Evolutionary conservation across 1,140 invertebrate species (phyloP), one percentile per base, ranked within the genome.

Genomic region (Zaprionus camerounensis): DNA sequence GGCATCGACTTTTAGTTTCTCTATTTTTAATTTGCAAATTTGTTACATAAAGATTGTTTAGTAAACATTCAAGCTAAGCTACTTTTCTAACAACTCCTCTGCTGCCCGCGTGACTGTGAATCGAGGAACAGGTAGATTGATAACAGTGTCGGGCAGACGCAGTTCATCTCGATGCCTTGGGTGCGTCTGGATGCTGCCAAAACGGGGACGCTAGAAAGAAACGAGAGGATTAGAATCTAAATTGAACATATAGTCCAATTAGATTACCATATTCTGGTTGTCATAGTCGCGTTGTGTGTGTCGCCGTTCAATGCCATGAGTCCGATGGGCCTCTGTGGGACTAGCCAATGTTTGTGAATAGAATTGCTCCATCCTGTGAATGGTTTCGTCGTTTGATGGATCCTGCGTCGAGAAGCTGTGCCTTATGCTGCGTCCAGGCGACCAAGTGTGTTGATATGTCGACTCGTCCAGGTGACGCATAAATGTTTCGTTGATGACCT

Each of bases 391-490:
- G 0, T 51, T 75, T 5, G 55, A 51, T 15, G 15, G 15, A 2
- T 31, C 55, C 38, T 80, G 71, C 5, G 69, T 67, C 12, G 74
- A 73, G 24, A 87, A 90, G 24, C 75, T 80, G 34, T 92, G 84
- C 0, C 84, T 69, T 36, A 73, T 61, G 65, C 78, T 83, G 2
- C 85, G 55, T 2, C 46, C 46, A 9, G 91, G 91, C 24, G 91
- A 92, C 91, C 91, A 92, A 4, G 91, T 92, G 49, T 92, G 74
- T 62, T 91, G 91, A 66, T 92, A 91, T 0, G 57, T 31, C 3
- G 64, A 46, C 44, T 86, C 82, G 59, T 88, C 86, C 44, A 92
- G 36, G 4, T 82, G 78, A 1, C 90, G 81, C 7, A 91, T 74
- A 1, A 91, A 65, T 20, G 91, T 65, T 1, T 69, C 66, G 12